Conservation (phyloP, 2,888 invertebrate genomes). For the Drosophila fulvimacula region DNA sequence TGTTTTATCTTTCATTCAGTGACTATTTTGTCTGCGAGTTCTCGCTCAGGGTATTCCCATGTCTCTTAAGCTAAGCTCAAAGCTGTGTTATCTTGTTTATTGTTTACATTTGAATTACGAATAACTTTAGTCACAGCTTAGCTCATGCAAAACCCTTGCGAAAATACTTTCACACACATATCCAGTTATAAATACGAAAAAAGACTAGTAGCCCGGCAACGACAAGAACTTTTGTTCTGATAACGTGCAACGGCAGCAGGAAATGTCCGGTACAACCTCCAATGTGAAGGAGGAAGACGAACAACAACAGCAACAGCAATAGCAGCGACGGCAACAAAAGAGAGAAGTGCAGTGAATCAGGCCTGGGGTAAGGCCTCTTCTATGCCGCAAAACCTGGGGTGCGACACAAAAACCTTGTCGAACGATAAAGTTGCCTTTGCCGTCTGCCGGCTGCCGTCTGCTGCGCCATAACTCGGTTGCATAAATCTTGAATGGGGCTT, state of each 20-base stretch:
- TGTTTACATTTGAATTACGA: conserved; percentile 11
- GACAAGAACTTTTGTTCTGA: conserved; percentile 53
- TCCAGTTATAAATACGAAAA: conserved; percentile 19
- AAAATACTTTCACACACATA: conserved; percentile 26
- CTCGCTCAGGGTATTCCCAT: not conserved
- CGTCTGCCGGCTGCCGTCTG: conserved; percentile 45
- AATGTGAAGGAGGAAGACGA: conserved; percentile 13
- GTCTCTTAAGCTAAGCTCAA: not conserved
- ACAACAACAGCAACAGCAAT: not conserved
- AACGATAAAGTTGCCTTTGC: conserved; percentile 68
- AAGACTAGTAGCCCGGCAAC: conserved; percentile 21
- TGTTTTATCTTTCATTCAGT: not conserved
- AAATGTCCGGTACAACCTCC: conserved; percentile 49
- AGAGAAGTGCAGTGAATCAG: conserved; percentile 22
- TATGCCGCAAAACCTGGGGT: conserved; percentile 31
- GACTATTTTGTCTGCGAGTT: not conserved
- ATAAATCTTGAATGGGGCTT: conserved; percentile 74
- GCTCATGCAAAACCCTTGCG: conserved; percentile 9
- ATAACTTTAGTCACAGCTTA: conserved; percentile 8
- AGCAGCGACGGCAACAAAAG: not conserved
- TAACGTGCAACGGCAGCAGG: conserved; percentile 68
- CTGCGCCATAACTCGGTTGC: conserved; percentile 70
- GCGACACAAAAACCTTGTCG: conserved; percentile 20
- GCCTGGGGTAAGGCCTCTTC: conserved; percentile 13
- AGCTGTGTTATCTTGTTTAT: conserved; percentile 16